phyloP scores from a whole-genome alignment of 2,113 vertebrate species.

The Phaethornis superciliosus region DNA sequence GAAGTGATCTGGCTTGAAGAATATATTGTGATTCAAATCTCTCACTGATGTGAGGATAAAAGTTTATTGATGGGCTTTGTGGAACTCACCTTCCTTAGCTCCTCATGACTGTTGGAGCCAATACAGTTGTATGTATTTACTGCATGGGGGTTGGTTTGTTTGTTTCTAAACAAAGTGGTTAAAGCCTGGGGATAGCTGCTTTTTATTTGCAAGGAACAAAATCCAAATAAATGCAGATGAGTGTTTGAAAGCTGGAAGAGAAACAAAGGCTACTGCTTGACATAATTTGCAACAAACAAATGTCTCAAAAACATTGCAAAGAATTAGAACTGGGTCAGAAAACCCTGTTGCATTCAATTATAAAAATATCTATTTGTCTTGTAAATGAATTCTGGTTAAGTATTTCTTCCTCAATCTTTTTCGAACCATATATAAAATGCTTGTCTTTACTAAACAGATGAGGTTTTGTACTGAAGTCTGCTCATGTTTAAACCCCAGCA shows the following conservation, averaged over 20 bases:
- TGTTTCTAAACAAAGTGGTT: neutral
- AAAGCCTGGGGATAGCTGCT: neutral
- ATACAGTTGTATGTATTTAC: neutral
- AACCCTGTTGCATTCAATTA: neutral
- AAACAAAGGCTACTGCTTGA: neutral
- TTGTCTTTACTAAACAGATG: neutral
- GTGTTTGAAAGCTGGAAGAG: neutral
- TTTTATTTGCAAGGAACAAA: neutral
- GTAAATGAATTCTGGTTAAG: neutral
- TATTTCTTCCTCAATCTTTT: neutral
- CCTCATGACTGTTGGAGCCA: neutral
- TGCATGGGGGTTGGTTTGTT: neutral
- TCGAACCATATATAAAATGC: neutral
- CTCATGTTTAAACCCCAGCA: neutral
- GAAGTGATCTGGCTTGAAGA: neutral
- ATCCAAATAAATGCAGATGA: neutral
- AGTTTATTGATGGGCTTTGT: neutral
- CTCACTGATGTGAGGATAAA: rapidly evolving
- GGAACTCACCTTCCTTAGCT: neutral
- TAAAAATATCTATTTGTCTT: neutral
- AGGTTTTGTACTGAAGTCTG: neutral
- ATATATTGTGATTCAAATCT: neutral
- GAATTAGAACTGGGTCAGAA: neutral
- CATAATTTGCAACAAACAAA: neutral
- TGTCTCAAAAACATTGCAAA: neutral